Conservation (phyloP, 2,797 vertebrate species). For the Synaphobranchus kaupii region DNA sequence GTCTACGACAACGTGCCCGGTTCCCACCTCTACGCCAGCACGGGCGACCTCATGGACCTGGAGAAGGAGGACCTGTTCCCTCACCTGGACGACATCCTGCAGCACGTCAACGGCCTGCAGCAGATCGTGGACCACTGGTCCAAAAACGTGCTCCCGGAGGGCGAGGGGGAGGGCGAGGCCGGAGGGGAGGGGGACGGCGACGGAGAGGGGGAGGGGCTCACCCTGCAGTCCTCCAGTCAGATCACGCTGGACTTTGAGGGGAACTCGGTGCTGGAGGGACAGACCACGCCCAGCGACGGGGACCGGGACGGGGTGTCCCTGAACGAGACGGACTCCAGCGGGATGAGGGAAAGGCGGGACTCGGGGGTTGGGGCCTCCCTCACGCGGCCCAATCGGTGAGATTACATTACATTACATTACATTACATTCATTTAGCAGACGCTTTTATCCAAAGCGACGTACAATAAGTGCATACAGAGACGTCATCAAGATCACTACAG, state of each 20-base stretch:
- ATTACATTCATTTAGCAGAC: no score
- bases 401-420: no score
- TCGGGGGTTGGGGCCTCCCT: conserved; percentile 95
- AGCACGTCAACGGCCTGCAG: conserved; percentile 89
- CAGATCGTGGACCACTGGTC: conserved; percentile 95
- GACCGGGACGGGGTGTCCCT: conserved; percentile 87
- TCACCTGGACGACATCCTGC: conserved; percentile 89
- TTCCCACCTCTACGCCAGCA: conserved; percentile 93
- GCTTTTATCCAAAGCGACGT: no score
- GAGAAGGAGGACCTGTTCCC: conserved; percentile 92
- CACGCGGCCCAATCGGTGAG: conserved; percentile 91
- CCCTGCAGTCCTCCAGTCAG: conserved; percentile 76
- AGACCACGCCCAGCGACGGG: conserved; percentile 78
- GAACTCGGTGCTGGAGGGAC: conserved; percentile 85
- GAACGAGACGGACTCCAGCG: conserved; percentile 81
- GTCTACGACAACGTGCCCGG: conserved; percentile 97
- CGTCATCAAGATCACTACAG: no score
- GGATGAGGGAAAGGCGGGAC: conserved; percentile 89
- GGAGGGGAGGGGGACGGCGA: conserved; percentile 57
- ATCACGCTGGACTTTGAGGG: conserved; percentile 90
- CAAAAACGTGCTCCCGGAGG: conserved; percentile 80
- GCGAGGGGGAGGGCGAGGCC: conserved; percentile 63
- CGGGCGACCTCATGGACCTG: conserved; percentile 91
- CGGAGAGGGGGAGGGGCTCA: conserved; percentile 58
- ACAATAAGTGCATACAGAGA: no score